Evolutionary conservation across 2,113 vertebrate species (phyloP), one percentile per base, ranked within the genome.

Genomic region (Mugil cephalus): DNA sequence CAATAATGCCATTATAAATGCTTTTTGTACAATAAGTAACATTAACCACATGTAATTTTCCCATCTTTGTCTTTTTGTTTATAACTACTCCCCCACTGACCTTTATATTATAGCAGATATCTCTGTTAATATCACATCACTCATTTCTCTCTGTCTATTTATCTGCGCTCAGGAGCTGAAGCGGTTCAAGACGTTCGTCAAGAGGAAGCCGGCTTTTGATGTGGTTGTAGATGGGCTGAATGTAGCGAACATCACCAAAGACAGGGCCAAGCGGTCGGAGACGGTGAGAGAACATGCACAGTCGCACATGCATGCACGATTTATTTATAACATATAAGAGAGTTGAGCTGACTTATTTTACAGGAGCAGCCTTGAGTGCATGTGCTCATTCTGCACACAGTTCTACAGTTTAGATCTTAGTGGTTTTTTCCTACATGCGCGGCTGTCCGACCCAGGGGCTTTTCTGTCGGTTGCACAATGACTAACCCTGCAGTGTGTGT

Each of bases 171-270:
- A 98, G 97, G 97, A 99, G 91, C 90, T 99, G 88, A 82, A 95
- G 83, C 84, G 55, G 51, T 99, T 99, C 91, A 93, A 94, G 79
- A 65, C n/a, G 1, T 99, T 98, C 90, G 91, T 99, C 79, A 92
- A 94, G 84, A 88, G 36, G 59, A 89, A 53, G 50, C 92, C 94
- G 34, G 90, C 95, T 0, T 99, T 97, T 90, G 97, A 99, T 91
- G 91, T 99, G 78, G 95, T 98, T 36, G 88, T 99, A 3, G 97
- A 99, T 74, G 97, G 97, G 17, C 95, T 99, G 77, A 99, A 99
- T 72, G 94, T 98, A 61, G 96, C 95, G 64, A 94, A 95, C 69
- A 68, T 89, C 56, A 39, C 58, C 74, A 94, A 72, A 72, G 88
- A 80, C 71, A 95, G 79, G 87, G 79, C 3, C 68, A 88, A 65